Base-by-base conservation (phyloP, 2,888 invertebrate species). In the Cheiracanthium punctorium region DNA sequence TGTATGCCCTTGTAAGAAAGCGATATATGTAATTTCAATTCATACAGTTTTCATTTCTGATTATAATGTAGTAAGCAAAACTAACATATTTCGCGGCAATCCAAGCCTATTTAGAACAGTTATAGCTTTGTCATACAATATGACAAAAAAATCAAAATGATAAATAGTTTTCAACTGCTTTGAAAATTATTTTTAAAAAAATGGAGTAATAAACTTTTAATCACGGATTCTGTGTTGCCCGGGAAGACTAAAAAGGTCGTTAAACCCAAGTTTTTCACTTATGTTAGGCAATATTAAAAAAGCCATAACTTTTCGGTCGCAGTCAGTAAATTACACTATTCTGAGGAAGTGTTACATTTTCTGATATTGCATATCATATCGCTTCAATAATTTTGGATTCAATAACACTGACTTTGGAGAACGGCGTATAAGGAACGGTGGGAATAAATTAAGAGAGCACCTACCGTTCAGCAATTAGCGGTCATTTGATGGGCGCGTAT, bases 401-500 rank as follows among this genome's bases (percentile, higher is more conserved):
- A 48, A 48, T 75, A 70, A 81, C 75, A n/a, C n/a, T 52, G 69
- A 58, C 30, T 29, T 52, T 73, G 69, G 69, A 81, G 70, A 75
- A 69, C 37, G 75, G 69, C 75, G 74, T 74, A n/a, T n/a, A 81
- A 81, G 75, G 74, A 69, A 74, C 73, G 74, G 69, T 58, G 41
- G 74, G 74, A 70, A 69, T 70, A 81, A 81, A 81, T 81, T 81
- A 81, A 74, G 74, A 67, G 70, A 58, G 72, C 52, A 74, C 74
- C 74, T 75, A 81, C 81, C 81, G 74, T 81, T 74, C 74, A 73
- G 52, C 70, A 81, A 81, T 81, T 81, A 81, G 69, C 74, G 81
- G 52, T 69, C 65, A 73, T 43, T 80, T 80, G 80, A 65, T 81
- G 74, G 73, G 74, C 52, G 52, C 69, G 33, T 70, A 58, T 74